Conservation (phyloP, 2,888 invertebrate genomes). For the Tenthredo amoena region DNA sequence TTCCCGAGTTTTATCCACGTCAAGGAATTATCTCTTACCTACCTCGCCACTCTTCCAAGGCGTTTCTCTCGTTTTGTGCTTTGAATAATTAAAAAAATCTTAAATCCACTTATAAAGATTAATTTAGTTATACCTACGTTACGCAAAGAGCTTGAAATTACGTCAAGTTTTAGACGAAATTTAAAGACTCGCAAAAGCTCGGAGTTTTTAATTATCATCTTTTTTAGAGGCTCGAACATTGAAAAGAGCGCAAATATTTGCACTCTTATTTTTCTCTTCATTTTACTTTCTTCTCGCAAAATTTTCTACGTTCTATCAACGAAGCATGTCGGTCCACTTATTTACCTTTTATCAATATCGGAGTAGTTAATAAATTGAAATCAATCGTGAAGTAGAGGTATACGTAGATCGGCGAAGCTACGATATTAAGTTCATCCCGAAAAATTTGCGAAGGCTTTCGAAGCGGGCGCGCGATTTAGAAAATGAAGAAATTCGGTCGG, state of each 20-base stretch:
- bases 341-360: background rate
- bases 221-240: background rate
- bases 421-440: background rate
- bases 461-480: background rate
- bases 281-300: background rate
- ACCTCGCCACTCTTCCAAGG: background rate
- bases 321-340: background rate
- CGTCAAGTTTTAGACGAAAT: background rate
- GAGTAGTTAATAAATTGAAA: background rate
- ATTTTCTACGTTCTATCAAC: background rate
- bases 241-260: background rate
- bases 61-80: background rate
- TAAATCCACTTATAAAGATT: conserved; percentile 4
- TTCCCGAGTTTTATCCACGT: background rate
- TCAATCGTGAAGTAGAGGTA: background rate
- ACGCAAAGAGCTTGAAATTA: background rate
- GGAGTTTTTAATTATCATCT: background rate
- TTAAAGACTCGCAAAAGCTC: background rate
- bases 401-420: background rate
- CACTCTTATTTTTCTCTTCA: background rate
- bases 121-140: background rate
- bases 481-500: background rate
- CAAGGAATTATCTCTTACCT: background rate
- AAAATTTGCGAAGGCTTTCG: background rate
- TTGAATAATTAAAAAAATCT: conserved; percentile 17